phyloP scores from a whole-genome alignment of 1,140 invertebrate genomes.

The Euwallacea fornicatus region DNA sequence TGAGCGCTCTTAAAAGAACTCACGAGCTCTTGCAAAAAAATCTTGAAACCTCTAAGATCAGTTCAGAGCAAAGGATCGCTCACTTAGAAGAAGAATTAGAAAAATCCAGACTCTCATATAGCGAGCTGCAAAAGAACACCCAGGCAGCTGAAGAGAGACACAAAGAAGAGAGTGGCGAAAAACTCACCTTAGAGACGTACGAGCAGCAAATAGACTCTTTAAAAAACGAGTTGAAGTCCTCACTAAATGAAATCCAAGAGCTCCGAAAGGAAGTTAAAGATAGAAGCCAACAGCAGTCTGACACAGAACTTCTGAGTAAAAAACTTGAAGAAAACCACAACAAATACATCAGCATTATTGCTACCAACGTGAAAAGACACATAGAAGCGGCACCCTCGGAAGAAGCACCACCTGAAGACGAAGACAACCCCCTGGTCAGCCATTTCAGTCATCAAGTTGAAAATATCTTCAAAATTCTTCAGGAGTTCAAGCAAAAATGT shows the following conservation, averaged over 20 bases:
- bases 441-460: conserved; percentile 49
- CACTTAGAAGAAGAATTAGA: conserved; percentile 33
- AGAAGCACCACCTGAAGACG: not conserved
- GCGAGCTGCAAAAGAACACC: conserved; percentile 35
- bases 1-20: conserved; percentile 32
- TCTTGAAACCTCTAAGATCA: conserved; percentile 35
- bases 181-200: conserved; percentile 44
- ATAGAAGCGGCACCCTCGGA: conserved; percentile 51
- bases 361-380: conserved; percentile 57
- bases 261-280: conserved; percentile 4
- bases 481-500: conserved; percentile 51
- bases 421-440: conserved; percentile 39
- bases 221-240: conserved; percentile 35
- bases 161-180: conserved; percentile 41
- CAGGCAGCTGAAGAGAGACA: conserved; percentile 36
- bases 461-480: conserved; percentile 50
- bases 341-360: conserved; percentile 53
- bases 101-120: conserved; percentile 24
- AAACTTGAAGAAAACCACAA: conserved; percentile 39
- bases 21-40: conserved; percentile 37
- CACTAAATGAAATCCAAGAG: not conserved
- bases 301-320: not conserved
- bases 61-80: conserved; percentile 26
- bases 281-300: not conserved
- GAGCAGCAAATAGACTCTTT: conserved; percentile 43